Conservation (phyloP, 2,113 vertebrate species). For the Lepus timidus region DNA sequence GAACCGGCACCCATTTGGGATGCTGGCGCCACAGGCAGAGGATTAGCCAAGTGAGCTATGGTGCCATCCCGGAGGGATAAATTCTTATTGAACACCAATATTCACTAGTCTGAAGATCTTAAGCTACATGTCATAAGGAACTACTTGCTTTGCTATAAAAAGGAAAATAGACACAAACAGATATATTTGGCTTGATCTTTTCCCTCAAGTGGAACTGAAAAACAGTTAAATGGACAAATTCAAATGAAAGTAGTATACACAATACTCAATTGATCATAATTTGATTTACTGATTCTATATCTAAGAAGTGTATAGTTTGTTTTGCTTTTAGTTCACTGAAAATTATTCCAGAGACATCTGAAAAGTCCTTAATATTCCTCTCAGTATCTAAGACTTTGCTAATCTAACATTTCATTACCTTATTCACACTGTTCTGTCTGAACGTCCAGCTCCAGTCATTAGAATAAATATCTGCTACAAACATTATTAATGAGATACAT, state of each 20-base stretch:
- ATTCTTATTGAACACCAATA: slow-evolving; percentile 41
- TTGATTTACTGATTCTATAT: slow-evolving; percentile 56
- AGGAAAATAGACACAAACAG: slow-evolving; percentile 42
- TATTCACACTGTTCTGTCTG: slow-evolving; percentile 76
- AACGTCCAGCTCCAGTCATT: slow-evolving; percentile 85
- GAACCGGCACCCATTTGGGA: no score
- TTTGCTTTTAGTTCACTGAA: slow-evolving; percentile 63
- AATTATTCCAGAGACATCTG: slow-evolving; percentile 80
- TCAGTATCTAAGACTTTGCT: slow-evolving; percentile 55
- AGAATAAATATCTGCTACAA: slow-evolving; percentile 87
- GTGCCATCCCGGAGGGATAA: not conserved
- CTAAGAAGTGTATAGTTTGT: slow-evolving; percentile 65
- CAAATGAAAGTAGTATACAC: slow-evolving; percentile 22
- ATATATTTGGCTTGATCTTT: slow-evolving; percentile 25
- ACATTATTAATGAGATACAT: slow-evolving; percentile 84
- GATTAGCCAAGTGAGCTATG: no score
- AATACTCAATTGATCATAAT: slow-evolving; percentile 39
- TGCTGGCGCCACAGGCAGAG: no score
- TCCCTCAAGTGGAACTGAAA: slow-evolving; percentile 29
- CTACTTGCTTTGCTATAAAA: not conserved
- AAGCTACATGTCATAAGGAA: slow-evolving; percentile 11
- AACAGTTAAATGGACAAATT: slow-evolving; percentile 38
- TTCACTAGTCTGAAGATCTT: not conserved
- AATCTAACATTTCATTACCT: slow-evolving; percentile 79
- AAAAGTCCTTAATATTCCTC: slow-evolving; percentile 82